Base-by-base conservation (phyloP, 2,797 vertebrate genomes). In the Pelodytes ibericus region DNA sequence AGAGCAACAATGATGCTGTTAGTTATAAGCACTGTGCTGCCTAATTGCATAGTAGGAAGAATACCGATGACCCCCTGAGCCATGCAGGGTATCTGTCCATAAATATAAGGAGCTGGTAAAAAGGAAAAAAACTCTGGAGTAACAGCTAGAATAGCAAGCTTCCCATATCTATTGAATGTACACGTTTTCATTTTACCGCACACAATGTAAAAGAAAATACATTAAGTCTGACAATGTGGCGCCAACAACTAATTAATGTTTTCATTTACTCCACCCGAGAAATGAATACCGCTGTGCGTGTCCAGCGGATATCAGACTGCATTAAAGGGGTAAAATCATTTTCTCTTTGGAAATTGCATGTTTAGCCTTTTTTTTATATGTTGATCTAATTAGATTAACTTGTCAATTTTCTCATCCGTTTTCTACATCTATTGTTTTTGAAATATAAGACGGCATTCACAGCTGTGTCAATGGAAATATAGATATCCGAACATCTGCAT, bases 391-490 rank as follows among this genome's bases (percentile, higher is more conserved):
- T 53, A 24, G n/a, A 53, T 53, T 20, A 53, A 53, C 22, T n/a
- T 53, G 49, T 24, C 49, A 24, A 24, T 53, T 53, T 53, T 24
- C n/a, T 53, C 49, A 15, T 47, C 3, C 4, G 8, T 53, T 9
- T n/a, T 51, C 65, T 64, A 31, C 4, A 30, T 6, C 41, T 20
- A 66, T 66, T 68, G 47, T 29, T 31, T 29, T 33, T 49, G 10
- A 29, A 68, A 25, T 57, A 29, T 15, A 33, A 69, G 15, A 36
- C 24, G n/a, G 9, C 8, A 22, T 62, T 53, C 22, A 15, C 66
- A 69, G 66, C 66, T 56, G 66, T 56, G 66, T 69, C 29, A 57
- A 25, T 57, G 56, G 47, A 53, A 68, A 69, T 69, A 69, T 24
- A 36, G 51, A 24, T 33, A 69, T 56, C n/a, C 56, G 39, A 27